Evolutionary conservation across 1,140 invertebrate genomes (phyloP), one percentile per base, ranked within the genome.

Genomic region (Ostrea edulis): DNA sequence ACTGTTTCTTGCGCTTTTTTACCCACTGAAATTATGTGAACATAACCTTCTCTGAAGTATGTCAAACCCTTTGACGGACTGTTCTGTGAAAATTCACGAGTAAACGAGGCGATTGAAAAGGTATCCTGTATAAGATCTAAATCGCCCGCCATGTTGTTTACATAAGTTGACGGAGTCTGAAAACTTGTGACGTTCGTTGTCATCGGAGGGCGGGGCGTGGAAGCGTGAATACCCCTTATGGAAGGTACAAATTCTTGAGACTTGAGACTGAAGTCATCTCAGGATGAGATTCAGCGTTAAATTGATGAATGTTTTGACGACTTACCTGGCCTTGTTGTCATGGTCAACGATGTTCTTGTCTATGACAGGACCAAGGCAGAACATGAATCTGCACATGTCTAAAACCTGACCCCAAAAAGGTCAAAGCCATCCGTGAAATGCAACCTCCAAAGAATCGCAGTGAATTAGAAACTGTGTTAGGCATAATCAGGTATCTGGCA

Each of bases 281-380:
- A 84, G 20, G 88, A 89, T 22, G 20, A 92, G 3, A 95, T 95
- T 87, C 91, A 94, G 68, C 84, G 88, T 62, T 82, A 89, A 83
- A 94, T 93, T 86, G 87, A 89, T 29, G 89, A 93, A 89, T 92
- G 58, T 92, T 94, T 87, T 91, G 92, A 85, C 90, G 91, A 44
- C 89, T 95, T 35, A n/a, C n/a, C 87, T 51, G 93, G 94, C 54
- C 90, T 94, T 25, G 90, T 89, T 25, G 88, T 93, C 2, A 93
- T 93, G 71, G 90, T 93, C n/a, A 94, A 95, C 89, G 95, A 95
- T 85, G 91, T 94, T 51, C 58, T 94, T 9, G 85, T 95, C 9
- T 92, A 84, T 84, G 94, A 92, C 0, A 11, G 54, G 51, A 89
- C 85, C 9, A 12, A 84, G 2, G 68, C 55, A 22, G 89, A 91